These are phyloP conservation scores for Furnarius figulus DNA, from an alignment of 2,113 vertebrate species.

Conservation along the genomic window DNA sequence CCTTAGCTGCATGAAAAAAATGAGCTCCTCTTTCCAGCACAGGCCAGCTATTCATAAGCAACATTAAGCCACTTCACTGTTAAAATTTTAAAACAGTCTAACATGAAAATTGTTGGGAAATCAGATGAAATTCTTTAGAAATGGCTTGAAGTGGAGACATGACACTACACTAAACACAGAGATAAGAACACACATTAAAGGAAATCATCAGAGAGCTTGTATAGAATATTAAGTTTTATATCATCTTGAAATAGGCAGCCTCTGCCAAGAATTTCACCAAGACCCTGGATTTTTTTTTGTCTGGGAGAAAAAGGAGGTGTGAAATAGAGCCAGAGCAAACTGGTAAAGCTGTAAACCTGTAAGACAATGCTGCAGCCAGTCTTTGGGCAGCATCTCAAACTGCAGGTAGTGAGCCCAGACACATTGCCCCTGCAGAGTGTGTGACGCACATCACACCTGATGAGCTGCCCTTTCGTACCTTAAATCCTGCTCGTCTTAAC, in stretches of 20 bases:
- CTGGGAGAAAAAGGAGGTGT: background rate
- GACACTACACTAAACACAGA: background rate
- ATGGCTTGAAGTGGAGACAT: background rate
- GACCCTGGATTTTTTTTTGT: background rate
- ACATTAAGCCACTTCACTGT: background rate
- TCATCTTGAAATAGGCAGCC: background rate
- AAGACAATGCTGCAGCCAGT: background rate
- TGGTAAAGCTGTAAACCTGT: background rate
- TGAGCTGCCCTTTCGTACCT: background rate
- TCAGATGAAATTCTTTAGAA: background rate
- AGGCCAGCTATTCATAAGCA: background rate
- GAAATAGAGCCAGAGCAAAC: background rate
- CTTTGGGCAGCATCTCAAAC: background rate
- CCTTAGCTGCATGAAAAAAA: background rate
- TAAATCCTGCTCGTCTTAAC: background rate
- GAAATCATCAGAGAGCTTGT: background rate
- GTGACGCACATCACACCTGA: fast-evolving
- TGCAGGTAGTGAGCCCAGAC: background rate
- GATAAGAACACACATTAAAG: background rate
- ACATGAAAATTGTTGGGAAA: background rate
- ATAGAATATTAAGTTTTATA: background rate
- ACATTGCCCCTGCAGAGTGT: background rate
- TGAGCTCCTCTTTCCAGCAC: background rate
- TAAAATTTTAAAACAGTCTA: background rate
- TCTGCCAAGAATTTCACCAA: background rate